phyloP scores from a whole-genome alignment of 2,797 vertebrate genomes.

The Buphagus erythrorhynchus region DNA sequence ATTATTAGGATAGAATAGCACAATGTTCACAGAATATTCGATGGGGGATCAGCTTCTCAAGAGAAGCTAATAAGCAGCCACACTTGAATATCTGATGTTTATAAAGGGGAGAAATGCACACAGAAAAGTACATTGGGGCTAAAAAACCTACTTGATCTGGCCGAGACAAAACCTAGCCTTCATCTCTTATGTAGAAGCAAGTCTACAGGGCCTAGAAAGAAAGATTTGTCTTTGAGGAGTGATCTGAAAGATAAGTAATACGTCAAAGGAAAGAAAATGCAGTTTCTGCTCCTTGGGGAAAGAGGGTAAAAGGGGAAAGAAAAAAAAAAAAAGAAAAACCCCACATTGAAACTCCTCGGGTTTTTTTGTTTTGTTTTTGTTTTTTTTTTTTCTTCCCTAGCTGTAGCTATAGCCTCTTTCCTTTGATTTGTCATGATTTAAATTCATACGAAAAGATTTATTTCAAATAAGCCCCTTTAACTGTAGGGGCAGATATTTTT shows the following conservation, averaged over 20 bases:
- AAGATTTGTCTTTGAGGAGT: slow-evolving; percentile 52
- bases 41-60: background rate
- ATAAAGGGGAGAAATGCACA: background rate
- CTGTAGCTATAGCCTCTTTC: slow-evolving; percentile 35
- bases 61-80: slow-evolving; percentile 16
- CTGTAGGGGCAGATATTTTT: slow-evolving; percentile 55
- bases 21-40: background rate
- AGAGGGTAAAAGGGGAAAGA: background rate
- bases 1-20: background rate
- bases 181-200: slow-evolving; percentile 5
- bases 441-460: slow-evolving; percentile 68
- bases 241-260: slow-evolving; percentile 55
- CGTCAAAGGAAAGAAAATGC: slow-evolving; percentile 30
- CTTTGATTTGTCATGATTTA: slow-evolving; percentile 69
- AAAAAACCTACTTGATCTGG: background rate
- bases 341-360: background rate
- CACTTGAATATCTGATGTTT: slow-evolving; percentile 3
- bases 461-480: slow-evolving; percentile 69
- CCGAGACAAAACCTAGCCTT: slow-evolving; percentile 5
- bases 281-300: slow-evolving; percentile 33
- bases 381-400: background rate
- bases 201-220: background rate
- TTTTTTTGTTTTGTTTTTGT: background rate
- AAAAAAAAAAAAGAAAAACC: background rate
- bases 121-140: background rate